These are phyloP conservation scores for Augiades crinisus DNA, from an alignment of 2,888 invertebrate genomes.

Conservation along the genomic window DNA sequence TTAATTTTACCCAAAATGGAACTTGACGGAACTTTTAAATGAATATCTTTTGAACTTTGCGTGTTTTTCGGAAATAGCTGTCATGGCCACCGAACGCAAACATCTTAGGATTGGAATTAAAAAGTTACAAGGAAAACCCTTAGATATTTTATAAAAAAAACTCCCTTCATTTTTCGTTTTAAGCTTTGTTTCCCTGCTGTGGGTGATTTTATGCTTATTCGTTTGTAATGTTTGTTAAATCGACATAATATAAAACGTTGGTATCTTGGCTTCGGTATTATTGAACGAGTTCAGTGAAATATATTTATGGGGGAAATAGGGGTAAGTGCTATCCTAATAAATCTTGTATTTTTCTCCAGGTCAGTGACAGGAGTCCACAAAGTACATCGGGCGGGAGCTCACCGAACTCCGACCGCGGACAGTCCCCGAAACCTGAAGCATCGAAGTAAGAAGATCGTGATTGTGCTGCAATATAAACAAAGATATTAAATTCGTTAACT, in stretches of 20 bases:
- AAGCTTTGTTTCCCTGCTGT: too few relatives aligned
- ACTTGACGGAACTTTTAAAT: not conserved
- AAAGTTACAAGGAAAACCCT: too few relatives aligned
- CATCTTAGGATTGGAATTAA: not conserved
- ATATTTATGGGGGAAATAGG: not conserved
- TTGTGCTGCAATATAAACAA: not conserved
- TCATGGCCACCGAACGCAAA: not conserved
- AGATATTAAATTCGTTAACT: not conserved
- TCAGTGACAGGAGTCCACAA: conserved; percentile 69
- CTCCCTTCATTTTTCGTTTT: too few relatives aligned
- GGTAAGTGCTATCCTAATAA: conserved; percentile 11
- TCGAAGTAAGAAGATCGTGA: not conserved
- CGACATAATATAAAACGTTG: too few relatives aligned
- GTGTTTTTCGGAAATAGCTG: not conserved
- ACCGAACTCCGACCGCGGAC: conserved; percentile 63
- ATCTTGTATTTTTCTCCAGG: conserved; percentile 48
- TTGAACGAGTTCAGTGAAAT: conserved; percentile 5
- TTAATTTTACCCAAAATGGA: too few relatives aligned
- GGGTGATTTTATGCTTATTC: too few relatives aligned
- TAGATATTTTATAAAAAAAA: too few relatives aligned
- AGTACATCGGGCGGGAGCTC: conserved; percentile 69
- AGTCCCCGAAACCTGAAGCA: conserved; percentile 47
- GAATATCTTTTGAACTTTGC: not conserved
- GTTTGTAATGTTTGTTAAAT: too few relatives aligned
- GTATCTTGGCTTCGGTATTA: too few relatives aligned